Percentiles rank a stretch among this genome's conserved stretches.
Evolutionary conservation across 2,888 invertebrate species (phyloP).

Genomic region (Apocheima hispidaria): DNA sequence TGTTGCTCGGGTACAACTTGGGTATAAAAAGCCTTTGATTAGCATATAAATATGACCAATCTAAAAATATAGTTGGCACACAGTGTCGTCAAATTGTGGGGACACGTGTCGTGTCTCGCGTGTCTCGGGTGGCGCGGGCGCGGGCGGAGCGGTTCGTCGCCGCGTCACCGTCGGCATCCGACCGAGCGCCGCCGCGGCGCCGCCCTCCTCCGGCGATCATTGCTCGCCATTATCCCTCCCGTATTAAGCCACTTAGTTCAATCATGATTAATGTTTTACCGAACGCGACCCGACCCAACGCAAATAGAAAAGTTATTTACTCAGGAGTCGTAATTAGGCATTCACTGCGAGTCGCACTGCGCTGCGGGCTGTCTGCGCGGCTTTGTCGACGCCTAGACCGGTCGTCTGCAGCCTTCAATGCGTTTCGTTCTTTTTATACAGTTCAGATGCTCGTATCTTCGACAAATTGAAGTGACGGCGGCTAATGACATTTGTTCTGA

Average conservation of each 20-base stretch:
- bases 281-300: slow-evolving; percentile 78
- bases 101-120: slow-evolving; percentile 15
- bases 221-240: slow-evolving; percentile 83
- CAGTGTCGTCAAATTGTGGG: slow-evolving; percentile 18
- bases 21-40: slow-evolving; percentile 6
- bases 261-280: slow-evolving; percentile 86
- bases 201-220: slow-evolving; percentile 83
- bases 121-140: slow-evolving; percentile 25
- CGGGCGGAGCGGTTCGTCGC: slow-evolving; percentile 53
- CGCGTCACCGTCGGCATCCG: slow-evolving; percentile 62
- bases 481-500: slow-evolving; percentile 42
- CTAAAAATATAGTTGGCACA: slow-evolving; percentile 21
- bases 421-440: slow-evolving; percentile 56
- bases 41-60: slow-evolving; percentile 16
- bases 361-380: slow-evolving; percentile 75
- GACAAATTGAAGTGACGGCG: slow-evolving; percentile 32
- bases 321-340: slow-evolving; percentile 82
- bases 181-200: slow-evolving; percentile 75
- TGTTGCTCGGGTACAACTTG: background rate
- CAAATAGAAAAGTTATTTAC: slow-evolving; percentile 86
- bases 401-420: slow-evolving; percentile 69
- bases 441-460: slow-evolving; percentile 38
- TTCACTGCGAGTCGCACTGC: slow-evolving; percentile 78
- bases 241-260: slow-evolving; percentile 87
- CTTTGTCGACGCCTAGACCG: slow-evolving; percentile 76